These are phyloP conservation scores for Meda fulgida DNA, from an alignment of 2,797 vertebrate genomes.

Conservation along the genomic window DNA sequence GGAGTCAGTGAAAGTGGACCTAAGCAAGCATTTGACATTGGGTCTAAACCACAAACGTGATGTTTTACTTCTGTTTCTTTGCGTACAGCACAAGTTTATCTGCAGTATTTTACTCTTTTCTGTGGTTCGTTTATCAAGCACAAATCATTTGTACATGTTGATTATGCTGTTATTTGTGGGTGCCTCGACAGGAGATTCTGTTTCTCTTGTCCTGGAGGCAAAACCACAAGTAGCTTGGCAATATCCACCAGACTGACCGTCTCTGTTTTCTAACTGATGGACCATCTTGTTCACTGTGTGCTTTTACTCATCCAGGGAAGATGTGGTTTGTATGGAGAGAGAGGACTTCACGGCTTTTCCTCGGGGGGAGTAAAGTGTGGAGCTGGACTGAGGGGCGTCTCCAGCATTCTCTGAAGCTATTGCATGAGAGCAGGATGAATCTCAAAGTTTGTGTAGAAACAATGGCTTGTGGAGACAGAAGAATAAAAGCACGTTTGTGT, in stretches of 20 bases:
- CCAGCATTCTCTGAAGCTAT: neutral
- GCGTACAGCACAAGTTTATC: neutral
- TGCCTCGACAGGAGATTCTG: neutral
- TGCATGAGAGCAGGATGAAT: neutral
- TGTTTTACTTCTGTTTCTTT: conserved; percentile 1
- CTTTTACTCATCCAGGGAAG: conserved; percentile 23
- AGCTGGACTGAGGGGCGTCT: neutral
- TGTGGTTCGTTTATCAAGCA: neutral
- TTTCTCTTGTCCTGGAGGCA: conserved; percentile 19
- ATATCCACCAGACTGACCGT: conserved; percentile 44
- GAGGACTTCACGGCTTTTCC: neutral
- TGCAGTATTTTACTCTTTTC: neutral
- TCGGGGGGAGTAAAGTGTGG: too few relatives aligned
- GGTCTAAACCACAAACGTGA: conserved; percentile 27
- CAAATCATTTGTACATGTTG: neutral
- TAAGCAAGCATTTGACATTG: conserved; percentile 13
- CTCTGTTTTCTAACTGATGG: conserved; percentile 35
- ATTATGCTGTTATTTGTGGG: conserved; percentile 22
- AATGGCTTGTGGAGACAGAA: neutral
- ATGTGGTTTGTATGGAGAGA: neutral
- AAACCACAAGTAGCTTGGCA: conserved; percentile 33
- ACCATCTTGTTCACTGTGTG: conserved; percentile 36
- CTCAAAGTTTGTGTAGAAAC: neutral
- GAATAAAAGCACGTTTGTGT: neutral
- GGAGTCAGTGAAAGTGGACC: neutral